Conservation (phyloP, 1,140 invertebrate genomes). For the Leucophenga varia region DNA sequence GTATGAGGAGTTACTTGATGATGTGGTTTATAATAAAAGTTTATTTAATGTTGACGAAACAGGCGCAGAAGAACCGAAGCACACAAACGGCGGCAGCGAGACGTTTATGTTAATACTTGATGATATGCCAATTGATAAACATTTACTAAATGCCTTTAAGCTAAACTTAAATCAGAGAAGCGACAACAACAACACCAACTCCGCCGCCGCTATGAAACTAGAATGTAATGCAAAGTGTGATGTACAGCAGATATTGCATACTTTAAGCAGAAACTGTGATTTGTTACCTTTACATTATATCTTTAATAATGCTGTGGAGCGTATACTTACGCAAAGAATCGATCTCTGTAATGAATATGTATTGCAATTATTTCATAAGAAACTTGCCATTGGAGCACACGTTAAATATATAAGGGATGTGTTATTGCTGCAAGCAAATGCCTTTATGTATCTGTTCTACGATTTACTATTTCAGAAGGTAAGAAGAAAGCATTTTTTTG, state of each 20-base stretch:
- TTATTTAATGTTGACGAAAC: conserved; percentile 6
- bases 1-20: conserved; percentile 23
- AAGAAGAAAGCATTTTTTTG: not conserved
- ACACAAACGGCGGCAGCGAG: not conserved
- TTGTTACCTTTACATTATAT: no score
- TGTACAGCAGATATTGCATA: no score
- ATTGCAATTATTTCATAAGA: conserved; percentile 33
- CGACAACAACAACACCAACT: no score
- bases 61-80: not conserved
- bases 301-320: conserved; percentile 8
- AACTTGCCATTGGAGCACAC: conserved; percentile 27
- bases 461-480: conserved; percentile 32
- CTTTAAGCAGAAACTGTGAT: no score
- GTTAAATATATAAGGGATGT: conserved; percentile 39
- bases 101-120: conserved; percentile 10
- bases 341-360: conserved; percentile 33
- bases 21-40: conserved; percentile 13
- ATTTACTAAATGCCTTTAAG: no score
- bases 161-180: no score
- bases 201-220: no score
- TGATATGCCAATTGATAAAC: no score
- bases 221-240: no score
- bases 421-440: conserved; percentile 39
- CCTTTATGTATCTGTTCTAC: conserved; percentile 38
- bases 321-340: conserved; percentile 27